A percentile compares a stretch with the other conserved stretches of the same genome.
phyloP scores from a whole-genome alignment of 2,797 vertebrate species.

The Anisognathus igniventris region DNA sequence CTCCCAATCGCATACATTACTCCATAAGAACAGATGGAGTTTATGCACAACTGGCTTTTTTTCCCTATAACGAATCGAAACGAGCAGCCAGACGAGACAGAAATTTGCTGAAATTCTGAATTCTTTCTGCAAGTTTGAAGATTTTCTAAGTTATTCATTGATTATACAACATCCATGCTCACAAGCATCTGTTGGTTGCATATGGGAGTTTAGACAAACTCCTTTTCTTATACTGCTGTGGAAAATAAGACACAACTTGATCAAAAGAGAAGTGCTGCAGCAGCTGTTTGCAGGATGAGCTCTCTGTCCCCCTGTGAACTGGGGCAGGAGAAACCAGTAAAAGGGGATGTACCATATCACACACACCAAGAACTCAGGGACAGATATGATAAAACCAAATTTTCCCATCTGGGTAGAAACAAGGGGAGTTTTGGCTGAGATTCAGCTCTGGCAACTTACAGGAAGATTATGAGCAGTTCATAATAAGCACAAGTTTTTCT shows the following conservation, averaged over 20 bases:
- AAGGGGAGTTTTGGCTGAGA: background rate
- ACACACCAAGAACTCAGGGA: background rate
- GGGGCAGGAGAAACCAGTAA: background rate
- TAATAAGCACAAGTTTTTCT: background rate
- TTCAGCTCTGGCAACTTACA: background rate
- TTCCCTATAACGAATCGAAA: constrained; percentile 36
- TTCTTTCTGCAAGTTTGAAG: constrained; percentile 61
- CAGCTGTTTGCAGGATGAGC: background rate
- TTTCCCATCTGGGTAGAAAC: background rate
- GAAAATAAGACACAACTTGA: constrained; percentile 28
- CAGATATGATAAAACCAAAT: background rate
- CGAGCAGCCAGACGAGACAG: constrained; percentile 40
- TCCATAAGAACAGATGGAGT: constrained; percentile 61
- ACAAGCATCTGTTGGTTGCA: constrained; percentile 66
- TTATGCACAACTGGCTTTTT: constrained; percentile 54
- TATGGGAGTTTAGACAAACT: constrained; percentile 47
- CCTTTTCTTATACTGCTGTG: background rate
- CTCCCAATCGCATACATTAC: background rate
- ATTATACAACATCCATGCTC: constrained; percentile 43
- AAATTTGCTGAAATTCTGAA: constrained; percentile 73
- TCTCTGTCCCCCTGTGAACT: background rate
- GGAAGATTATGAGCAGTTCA: background rate
- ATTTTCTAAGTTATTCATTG: constrained; percentile 67
- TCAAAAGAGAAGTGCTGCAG: background rate
- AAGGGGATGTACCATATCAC: background rate